Evolutionary conservation across 2,888 invertebrate genomes (phyloP), one percentile per base, ranked within the genome.

Genomic region (Pyrgus malvae): DNA sequence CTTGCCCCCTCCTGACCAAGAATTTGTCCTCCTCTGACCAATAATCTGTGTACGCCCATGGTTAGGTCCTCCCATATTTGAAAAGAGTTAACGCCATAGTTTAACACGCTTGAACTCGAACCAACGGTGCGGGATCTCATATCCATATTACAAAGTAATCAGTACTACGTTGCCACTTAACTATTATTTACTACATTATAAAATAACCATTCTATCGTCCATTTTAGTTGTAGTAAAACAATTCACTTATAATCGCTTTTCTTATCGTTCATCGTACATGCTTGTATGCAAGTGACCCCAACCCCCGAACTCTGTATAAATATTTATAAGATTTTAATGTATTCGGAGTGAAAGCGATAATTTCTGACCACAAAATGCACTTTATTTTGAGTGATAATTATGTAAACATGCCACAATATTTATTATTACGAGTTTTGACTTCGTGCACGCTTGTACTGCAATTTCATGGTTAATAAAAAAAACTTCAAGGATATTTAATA

Each of bases 311-410:
- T 65, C 56, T 56, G 42, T 67, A 70, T 75, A 72, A 71, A 76
- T 76, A 77, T 76, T 75, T 71, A 78, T 78, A 67, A 63, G 59
- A 51, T 81, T 78, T 57, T 77, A 85, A 86, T 80, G 57, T 73
- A 87, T 88, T 69, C 78, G 70, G 72, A 83, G 88, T 81, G 80
- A 85, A 85, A 78, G 80, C 82, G 86, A 74, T 82, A 82, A 84
- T 79, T 62, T 59, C 0, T 27, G 9, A 4, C 38, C 11, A 3
- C 42, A 16, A n/a, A 14, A 1, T 11, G 27, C 17, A 38, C 29
- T 31, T 44, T 51, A 44, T 51, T 51, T 44, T 21, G 37, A 33
- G 17, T 35, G 17, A 35, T 53, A 29, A 53, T 53, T 53, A 45
- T 44, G 45, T 53, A 23, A 53, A 44, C 45, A 53, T 53, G 53